Percentiles rank a stretch among this genome's conserved stretches.
Conservation (phyloP, 2,113 vertebrate genomes). For the Cyprinodon tularosa region DNA sequence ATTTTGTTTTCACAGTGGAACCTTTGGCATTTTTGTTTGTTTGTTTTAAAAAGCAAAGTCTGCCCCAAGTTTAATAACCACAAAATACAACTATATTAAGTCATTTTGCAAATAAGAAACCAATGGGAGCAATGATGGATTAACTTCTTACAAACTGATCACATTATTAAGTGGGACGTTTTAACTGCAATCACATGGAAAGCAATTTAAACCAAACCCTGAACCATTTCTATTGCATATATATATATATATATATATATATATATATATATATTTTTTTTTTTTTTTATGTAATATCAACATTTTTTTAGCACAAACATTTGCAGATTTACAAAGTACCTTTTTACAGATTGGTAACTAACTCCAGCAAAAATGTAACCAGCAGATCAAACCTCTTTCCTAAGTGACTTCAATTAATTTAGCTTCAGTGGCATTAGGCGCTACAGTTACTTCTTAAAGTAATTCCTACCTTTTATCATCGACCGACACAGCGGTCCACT, state of each 20-base stretch:
- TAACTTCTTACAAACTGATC: background rate
- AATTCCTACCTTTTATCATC: constrained; percentile 88
- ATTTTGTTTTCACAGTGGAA: background rate
- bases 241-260: background rate
- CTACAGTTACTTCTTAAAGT: fast-evolving
- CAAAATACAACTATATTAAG: no score
- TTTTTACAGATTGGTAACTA: background rate
- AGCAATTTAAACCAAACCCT: background rate
- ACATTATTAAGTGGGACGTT: background rate
- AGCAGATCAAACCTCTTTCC: background rate
- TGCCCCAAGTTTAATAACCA: no score
- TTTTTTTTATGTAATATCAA: background rate
- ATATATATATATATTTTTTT: no score
- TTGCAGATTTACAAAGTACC: background rate
- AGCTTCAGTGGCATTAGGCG: background rate
- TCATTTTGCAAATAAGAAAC: no score
- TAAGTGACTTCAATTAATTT: background rate
- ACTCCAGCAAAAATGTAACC: background rate
- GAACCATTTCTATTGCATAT: background rate
- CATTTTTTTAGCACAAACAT: background rate
- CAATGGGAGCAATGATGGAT: background rate
- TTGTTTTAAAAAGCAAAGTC: background rate
- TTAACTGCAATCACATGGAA: no score
- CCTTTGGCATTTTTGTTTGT: background rate
- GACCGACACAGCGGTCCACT: constrained; percentile 90